phyloP scores from a whole-genome alignment of 1,140 invertebrate genomes.

The Solenopsis invicta region DNA sequence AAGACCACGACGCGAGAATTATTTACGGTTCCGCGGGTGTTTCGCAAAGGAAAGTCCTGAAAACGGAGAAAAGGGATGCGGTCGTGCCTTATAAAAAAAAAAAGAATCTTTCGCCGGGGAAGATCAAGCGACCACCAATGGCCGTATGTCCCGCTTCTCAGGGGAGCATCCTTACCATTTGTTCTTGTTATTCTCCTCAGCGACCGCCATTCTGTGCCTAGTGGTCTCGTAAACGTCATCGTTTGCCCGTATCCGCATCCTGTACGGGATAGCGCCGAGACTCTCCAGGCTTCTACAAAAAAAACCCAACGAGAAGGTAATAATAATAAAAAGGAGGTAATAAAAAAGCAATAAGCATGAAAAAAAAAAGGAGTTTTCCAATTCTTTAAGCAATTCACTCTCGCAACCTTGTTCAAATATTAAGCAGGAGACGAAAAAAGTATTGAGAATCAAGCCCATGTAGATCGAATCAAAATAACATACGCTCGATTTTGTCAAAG shows the following conservation, averaged over 20 bases:
- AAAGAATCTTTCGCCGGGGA: not conserved
- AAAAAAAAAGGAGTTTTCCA: not conserved
- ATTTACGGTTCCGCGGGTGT: slow-evolving; percentile 45
- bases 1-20: slow-evolving; percentile 26
- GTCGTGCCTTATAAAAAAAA: not conserved
- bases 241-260: slow-evolving; percentile 96
- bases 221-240: slow-evolving; percentile 98
- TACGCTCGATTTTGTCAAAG: not conserved
- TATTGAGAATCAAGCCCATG: not conserved
- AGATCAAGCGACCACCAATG: slow-evolving; percentile 45
- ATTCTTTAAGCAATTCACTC: not conserved
- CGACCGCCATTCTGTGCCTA: slow-evolving; percentile 94
- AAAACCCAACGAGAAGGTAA: slow-evolving; percentile 19
- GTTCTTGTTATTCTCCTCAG: slow-evolving; percentile 96
- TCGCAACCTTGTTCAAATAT: not conserved
- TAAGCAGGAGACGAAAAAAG: not conserved
- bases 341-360: not conserved
- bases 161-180: slow-evolving; percentile 90
- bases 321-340: not conserved
- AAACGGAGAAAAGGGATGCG: not conserved
- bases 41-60: not conserved
- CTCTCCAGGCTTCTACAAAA: slow-evolving; percentile 90
- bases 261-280: slow-evolving; percentile 93
- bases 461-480: not conserved
- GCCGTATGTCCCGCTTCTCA: not conserved